phyloP scores from a whole-genome alignment of 2,888 invertebrate genomes.

The Xanthia togata region DNA sequence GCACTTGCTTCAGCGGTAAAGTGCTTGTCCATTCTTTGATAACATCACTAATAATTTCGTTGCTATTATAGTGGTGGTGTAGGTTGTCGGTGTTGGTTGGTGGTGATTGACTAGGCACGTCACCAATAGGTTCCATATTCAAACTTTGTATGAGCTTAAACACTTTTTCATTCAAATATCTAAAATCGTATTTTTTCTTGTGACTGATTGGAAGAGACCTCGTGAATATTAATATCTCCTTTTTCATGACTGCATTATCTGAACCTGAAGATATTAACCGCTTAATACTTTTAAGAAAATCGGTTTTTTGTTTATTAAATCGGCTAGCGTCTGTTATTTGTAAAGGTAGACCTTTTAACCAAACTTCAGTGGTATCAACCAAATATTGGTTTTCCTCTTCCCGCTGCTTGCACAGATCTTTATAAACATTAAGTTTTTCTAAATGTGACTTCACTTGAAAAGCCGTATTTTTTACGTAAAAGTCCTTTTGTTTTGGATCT shows the following conservation, averaged over 20 bases:
- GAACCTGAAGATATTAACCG: slow-evolving; percentile 23
- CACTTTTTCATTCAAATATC: slow-evolving; percentile 32
- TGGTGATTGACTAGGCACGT: neutral
- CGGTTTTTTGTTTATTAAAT: slow-evolving; percentile 43
- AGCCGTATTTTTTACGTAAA: slow-evolving; percentile 18
- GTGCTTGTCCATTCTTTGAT: slow-evolving; percentile 47
- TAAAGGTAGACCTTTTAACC: slow-evolving; percentile 54
- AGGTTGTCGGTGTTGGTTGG: neutral
- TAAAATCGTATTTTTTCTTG: slow-evolving; percentile 18
- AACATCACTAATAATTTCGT: slow-evolving; percentile 18
- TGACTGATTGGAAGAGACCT: slow-evolving; percentile 49
- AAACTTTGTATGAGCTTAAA: slow-evolving; percentile 29
- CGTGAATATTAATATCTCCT: slow-evolving; percentile 51
- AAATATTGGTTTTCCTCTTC: slow-evolving; percentile 27
- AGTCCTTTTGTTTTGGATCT: slow-evolving; percentile 26
- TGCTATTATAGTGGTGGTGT: neutral
- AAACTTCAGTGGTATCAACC: slow-evolving; percentile 42
- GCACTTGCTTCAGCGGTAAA: slow-evolving; percentile 34
- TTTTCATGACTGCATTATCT: slow-evolving; percentile 37
- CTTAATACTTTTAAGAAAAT: slow-evolving; percentile 54
- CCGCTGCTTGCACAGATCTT: slow-evolving; percentile 7
- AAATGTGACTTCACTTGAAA: slow-evolving; percentile 34
- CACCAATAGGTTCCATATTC: neutral
- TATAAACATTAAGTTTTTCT: slow-evolving; percentile 16
- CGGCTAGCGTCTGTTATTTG: slow-evolving; percentile 17